Evolutionary conservation across 2,797 vertebrate species (phyloP), one percentile per base, ranked within the genome.

Genomic region (Leptatherina wallacei): DNA sequence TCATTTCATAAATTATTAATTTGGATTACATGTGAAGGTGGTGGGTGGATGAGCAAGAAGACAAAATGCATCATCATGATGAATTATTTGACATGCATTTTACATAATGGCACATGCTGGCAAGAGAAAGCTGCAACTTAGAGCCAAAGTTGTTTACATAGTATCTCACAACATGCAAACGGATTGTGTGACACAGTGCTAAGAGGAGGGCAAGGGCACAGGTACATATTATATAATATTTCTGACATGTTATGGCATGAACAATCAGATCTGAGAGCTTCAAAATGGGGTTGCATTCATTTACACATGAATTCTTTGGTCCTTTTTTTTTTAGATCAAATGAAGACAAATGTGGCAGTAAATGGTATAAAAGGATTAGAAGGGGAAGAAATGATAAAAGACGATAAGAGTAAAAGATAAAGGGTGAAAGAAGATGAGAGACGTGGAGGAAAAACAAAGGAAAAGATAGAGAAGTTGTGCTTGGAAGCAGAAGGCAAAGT

Each of bases 11-110:
- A 74, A 84, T 81, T 81, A 87, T 84, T 86, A 61, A 88, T 84
- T 73, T 77, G 55, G 35, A 47, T 65, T 61, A 59, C 75, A 75
- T 60, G 56, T 67, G 27, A 68, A 67, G 62, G 33, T 42, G 67
- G 74, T 81, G 69, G 65, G 68, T 65, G 75, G 65, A 66, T 20
- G 62, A 71, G 73, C 80, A 73, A 74, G 33, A 70, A 74, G 78
- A 76, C 69, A 82, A 65, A 73, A 81, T 84, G 75, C 68, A 80
- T 84, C 78, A 80, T 80, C 51, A 52, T 63, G 73, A 85, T 85
- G 65, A 88, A 87, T 86, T 82, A 85, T 88, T 87, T 75, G 73
- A 87, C 77, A 63, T 66, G 69, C 24, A 16, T 70, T 88, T 85
- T 91, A 71, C 82, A 88, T 89, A 87, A 83, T 75, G 68, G 66